Conservation (phyloP, 2,888 invertebrate genomes). For the Julus scandinavius region DNA sequence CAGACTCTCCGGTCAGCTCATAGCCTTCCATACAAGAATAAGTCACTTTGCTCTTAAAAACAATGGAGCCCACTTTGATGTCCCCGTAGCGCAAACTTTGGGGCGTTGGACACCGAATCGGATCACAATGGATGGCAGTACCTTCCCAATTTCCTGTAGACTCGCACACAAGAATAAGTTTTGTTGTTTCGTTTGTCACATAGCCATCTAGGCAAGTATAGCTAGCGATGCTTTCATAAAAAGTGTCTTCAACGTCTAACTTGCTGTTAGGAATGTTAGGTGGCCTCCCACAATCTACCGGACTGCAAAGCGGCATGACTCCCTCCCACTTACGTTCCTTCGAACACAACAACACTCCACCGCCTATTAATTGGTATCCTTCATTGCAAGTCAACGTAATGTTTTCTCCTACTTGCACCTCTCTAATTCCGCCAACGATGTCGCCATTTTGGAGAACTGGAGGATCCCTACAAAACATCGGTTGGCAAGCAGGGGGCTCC, state of each 20-base stretch:
- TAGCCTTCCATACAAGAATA: conserved; percentile 56
- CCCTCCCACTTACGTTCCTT: conserved; percentile 63
- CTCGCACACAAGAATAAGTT: neutral
- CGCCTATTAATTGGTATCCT: conserved; percentile 30
- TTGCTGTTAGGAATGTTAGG: conserved; percentile 48
- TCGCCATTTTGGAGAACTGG: conserved; percentile 59
- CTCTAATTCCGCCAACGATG: conserved; percentile 27
- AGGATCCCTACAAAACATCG: conserved; percentile 66
- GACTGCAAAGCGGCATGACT: conserved; percentile 62
- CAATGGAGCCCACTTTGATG: neutral
- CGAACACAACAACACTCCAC: conserved; percentile 60
- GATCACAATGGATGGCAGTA: conserved; percentile 44
- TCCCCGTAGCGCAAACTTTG: conserved; percentile 52
- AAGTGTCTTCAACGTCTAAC: conserved; percentile 28
- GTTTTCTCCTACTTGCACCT: conserved; percentile 47
- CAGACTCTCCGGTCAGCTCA: conserved; percentile 47
- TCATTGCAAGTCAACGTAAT: conserved; percentile 51
- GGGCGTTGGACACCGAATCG: conserved; percentile 51
- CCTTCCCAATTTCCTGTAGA: conserved; percentile 51
- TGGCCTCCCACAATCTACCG: conserved; percentile 60
- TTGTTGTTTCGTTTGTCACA: neutral
- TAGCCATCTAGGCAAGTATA: conserved; percentile 51
- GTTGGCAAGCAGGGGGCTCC: conserved; percentile 66
- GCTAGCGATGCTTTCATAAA: conserved; percentile 42
- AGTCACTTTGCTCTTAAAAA: conserved; percentile 19